Conservation (phyloP, 2,888 invertebrate genomes). For the Oligia fasciuncula region DNA sequence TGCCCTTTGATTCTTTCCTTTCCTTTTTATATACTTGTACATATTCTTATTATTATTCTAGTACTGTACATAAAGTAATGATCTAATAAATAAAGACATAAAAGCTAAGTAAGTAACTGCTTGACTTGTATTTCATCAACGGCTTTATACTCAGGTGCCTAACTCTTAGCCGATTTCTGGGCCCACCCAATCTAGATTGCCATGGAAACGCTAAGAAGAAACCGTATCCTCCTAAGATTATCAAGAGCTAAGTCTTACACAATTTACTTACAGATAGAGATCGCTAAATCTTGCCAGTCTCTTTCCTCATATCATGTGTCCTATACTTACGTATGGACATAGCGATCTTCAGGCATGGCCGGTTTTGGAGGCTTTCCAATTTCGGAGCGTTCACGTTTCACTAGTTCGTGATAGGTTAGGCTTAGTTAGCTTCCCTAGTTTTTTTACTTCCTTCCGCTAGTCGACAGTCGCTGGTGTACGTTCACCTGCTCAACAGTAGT, state of each 20-base stretch:
- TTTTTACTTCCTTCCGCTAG: conserved; percentile 41
- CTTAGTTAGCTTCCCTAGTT: conserved; percentile 3
- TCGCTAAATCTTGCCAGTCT: not conserved
- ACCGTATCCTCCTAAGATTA: not conserved
- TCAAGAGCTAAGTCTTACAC: not conserved
- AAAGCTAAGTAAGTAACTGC: not conserved
- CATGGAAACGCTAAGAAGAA: not conserved
- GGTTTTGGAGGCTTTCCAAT: conserved; percentile 50
- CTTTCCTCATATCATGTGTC: not conserved
- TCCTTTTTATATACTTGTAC: too few species aligned
- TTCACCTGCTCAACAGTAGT: not conserved
- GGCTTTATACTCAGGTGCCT: not conserved
- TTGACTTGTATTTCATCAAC: not conserved
- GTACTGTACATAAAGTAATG: too few species aligned
- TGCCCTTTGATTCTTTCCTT: too few species aligned
- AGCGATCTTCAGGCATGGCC: conserved; percentile 23
- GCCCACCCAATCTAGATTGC: not conserved
- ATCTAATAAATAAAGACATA: too few species aligned
- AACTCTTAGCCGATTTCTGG: not conserved
- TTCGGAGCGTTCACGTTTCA: conserved; percentile 35
- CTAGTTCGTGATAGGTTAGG: conserved; percentile 40
- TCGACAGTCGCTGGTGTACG: not conserved
- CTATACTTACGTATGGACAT: not conserved
- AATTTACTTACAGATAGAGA: not conserved
- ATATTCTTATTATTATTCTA: too few species aligned